Evolutionary conservation across 2,113 vertebrate species (phyloP).

Genomic region (Platycercus adscitus): DNA sequence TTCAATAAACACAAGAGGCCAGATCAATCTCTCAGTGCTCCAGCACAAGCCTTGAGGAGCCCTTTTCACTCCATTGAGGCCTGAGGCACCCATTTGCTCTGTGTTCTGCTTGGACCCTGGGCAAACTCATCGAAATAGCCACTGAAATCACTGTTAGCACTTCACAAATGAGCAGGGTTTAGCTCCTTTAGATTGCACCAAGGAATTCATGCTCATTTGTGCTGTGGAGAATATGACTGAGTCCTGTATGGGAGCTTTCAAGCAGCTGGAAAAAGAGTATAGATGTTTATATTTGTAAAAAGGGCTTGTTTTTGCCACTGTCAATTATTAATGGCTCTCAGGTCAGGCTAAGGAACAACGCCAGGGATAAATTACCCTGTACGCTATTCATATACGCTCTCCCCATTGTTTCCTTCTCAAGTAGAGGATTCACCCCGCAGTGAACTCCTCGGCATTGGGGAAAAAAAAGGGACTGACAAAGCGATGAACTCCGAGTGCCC

Average conservation of each 20-base stretch:
- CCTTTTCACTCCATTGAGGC: background rate
- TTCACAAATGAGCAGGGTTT: background rate
- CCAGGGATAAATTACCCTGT: slow-evolving; percentile 53
- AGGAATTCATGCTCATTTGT: background rate
- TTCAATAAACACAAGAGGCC: slow-evolving; percentile 50
- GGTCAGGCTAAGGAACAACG: slow-evolving; percentile 37
- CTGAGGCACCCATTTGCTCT: background rate
- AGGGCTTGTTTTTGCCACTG: slow-evolving; percentile 26
- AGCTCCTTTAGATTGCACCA: background rate
- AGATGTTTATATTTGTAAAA: slow-evolving; percentile 44
- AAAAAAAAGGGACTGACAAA: background rate
- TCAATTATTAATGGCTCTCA: slow-evolving; percentile 53
- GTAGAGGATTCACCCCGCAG: background rate
- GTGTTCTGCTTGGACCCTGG: background rate
- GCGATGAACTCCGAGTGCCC: background rate
- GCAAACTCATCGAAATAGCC: background rate
- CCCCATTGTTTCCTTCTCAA: background rate
- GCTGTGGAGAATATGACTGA: slow-evolving; percentile 2
- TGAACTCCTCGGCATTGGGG: slow-evolving; percentile 15
- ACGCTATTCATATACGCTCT: slow-evolving; percentile 3
- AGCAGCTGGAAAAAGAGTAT: slow-evolving; percentile 22
- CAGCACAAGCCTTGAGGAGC: background rate
- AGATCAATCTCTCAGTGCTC: background rate
- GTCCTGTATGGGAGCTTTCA: background rate
- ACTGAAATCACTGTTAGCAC: background rate